These are phyloP conservation scores for Malthinus seriepunctatus DNA, from an alignment of 2,888 invertebrate genomes.

Conservation along the genomic window DNA sequence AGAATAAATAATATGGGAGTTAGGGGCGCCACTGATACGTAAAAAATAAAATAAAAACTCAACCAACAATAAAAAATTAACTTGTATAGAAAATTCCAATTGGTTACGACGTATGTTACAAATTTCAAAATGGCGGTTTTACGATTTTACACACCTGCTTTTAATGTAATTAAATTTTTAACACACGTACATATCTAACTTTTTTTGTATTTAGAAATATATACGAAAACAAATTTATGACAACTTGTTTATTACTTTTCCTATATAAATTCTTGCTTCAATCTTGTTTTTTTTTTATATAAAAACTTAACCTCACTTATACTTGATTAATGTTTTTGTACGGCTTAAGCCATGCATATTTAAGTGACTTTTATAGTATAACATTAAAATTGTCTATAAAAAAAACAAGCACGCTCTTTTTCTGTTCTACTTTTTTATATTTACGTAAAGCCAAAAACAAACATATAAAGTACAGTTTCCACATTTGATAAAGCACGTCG, in stretches of 20 bases:
- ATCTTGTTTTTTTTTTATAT: too few relatives aligned
- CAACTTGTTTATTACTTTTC: constrained; percentile 1
- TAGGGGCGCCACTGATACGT: neutral
- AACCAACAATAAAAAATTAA: too few relatives aligned
- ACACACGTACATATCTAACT: constrained; percentile 15
- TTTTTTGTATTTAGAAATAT: neutral
- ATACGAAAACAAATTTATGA: constrained; percentile 3
- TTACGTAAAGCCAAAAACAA: too few relatives aligned
- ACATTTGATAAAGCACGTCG: neutral
- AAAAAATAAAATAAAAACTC: neutral
- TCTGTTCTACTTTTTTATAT: too few relatives aligned
- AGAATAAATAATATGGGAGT: neutral
- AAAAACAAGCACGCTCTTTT: too few relatives aligned
- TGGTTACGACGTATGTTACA: constrained; percentile 13
- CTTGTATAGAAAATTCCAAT: constrained; percentile 14
- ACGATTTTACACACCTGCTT: constrained; percentile 22
- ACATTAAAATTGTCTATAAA: too few relatives aligned
- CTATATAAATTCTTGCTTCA: too few relatives aligned
- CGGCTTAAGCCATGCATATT: too few relatives aligned
- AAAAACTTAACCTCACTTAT: too few relatives aligned
- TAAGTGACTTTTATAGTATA: too few relatives aligned
- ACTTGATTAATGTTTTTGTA: too few relatives aligned
- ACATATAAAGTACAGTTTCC: too few relatives aligned
- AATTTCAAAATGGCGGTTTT: constrained; percentile 25
- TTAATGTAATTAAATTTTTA: constrained; percentile 13